These are phyloP conservation scores for Oscheius sp. DNA, from an alignment of 2,888 invertebrate species.

Conservation along the genomic window DNA sequence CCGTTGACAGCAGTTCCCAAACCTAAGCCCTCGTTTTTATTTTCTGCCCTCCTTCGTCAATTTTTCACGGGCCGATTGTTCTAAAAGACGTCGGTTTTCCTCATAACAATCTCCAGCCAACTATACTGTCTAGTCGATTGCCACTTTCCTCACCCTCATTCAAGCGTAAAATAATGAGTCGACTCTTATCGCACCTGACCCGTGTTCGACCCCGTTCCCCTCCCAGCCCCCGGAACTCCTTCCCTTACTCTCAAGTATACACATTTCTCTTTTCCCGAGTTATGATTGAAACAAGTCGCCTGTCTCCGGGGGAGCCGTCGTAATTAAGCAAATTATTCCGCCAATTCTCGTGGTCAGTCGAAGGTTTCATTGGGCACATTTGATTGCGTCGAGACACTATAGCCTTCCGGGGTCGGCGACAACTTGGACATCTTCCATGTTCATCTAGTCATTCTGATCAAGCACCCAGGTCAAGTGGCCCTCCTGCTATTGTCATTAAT, in stretches of 20 bases:
- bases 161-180: slow-evolving; percentile 11
- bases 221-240: background rate
- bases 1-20: no score
- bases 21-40: background rate
- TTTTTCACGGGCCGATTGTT: slow-evolving; percentile 2
- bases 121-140: background rate
- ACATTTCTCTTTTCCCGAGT: background rate
- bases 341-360: slow-evolving; percentile 18
- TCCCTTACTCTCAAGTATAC: background rate
- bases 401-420: slow-evolving; percentile 22
- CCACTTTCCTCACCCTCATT: background rate
- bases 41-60: background rate
- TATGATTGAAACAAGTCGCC: slow-evolving; percentile 13
- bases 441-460: background rate
- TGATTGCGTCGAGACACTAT: slow-evolving; percentile 34
- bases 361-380: slow-evolving; percentile 35
- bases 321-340: slow-evolving; percentile 36
- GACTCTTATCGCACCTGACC: slow-evolving; percentile 28
- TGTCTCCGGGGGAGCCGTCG: background rate
- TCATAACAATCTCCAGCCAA: no score
- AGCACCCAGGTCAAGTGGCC: slow-evolving; percentile 2
- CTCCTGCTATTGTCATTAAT: background rate
- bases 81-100: background rate
- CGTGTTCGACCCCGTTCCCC: background rate
- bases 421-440: no score